These are phyloP conservation scores for Nestor notabilis DNA, from an alignment of 2,113 vertebrate species.

Conservation along the genomic window DNA sequence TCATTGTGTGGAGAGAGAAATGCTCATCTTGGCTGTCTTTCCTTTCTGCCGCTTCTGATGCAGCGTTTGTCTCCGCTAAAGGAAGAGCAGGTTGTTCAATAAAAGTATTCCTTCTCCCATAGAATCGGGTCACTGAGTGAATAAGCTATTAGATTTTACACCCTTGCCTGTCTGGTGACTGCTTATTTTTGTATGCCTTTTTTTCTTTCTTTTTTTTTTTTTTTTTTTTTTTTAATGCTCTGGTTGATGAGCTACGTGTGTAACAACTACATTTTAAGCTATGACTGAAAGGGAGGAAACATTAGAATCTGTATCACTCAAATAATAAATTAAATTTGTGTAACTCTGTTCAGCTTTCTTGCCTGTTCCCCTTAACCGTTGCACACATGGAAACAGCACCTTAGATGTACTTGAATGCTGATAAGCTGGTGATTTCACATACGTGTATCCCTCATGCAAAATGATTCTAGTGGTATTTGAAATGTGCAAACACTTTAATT, in stretches of 20 bases:
- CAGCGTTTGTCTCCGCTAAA: neutral
- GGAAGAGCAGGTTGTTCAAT: neutral
- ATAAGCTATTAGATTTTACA: neutral
- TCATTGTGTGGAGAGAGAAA: neutral
- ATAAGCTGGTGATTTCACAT: neutral
- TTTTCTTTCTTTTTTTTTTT: neutral
- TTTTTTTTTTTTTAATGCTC: neutral
- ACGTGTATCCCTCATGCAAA: rapidly evolving
- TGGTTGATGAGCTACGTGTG: neutral
- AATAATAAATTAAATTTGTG: neutral
- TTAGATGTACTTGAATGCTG: neutral
- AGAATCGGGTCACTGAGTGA: neutral
- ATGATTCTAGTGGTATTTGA: neutral
- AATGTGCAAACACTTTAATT: neutral
- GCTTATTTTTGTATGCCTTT: neutral
- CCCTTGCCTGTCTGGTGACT: neutral
- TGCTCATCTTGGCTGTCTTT: neutral
- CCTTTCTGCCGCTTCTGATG: neutral
- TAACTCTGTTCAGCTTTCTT: neutral
- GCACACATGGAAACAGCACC: neutral
- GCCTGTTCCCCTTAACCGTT: neutral
- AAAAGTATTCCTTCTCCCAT: neutral
- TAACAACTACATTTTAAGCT: neutral
- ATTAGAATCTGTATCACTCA: neutral
- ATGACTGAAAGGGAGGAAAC: neutral